Base-by-base conservation (phyloP, 2,113 vertebrate species). In the Phyllostomus discolor region DNA sequence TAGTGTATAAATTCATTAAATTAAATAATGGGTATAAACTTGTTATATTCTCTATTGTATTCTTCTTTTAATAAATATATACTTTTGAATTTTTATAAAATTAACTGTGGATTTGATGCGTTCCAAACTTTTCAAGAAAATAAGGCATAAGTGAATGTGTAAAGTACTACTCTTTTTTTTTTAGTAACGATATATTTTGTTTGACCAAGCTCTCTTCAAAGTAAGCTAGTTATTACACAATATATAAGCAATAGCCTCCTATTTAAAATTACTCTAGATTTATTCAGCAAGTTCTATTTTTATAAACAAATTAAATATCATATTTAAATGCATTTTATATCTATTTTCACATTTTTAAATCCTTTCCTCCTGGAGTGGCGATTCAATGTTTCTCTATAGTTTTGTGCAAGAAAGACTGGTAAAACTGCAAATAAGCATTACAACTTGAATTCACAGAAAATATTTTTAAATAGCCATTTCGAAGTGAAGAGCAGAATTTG, bases 141-240 rank as follows among this genome's bases (percentile, higher is more conserved):
- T n/a, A 10, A 59, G 0, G 20, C 26, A 48, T 85, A 76, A 75
- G 31, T 33, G 38, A 41, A 7, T 67, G 48, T 48, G 7, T 33
- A 67, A 84, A 91, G 12, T 3, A 62, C 43, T 78, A 4, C 24
- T 62, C 8, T 4, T 31, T 62, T 62, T 62, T 62, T 28, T 62
- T 62, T 94, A 97, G 64, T 90, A 94, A 96, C 50, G 94, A 57
- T 90, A 59, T 96, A 86, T 91, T 97, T 98, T 97, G 81, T 95
- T 95, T 90, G 70, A 97, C 81, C 95, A 97, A 93, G 66, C 81
- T 94, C 26, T 95, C 86, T 92, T 96, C 73, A 38, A 82, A 91
- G 78, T 96, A 91, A 64, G 85, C 93, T 96, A 96, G 66, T 92
- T 91, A 91, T 91, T 62, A 97, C 87, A 97, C 52, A 80, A 62